These are phyloP conservation scores for Vespertilio murinus DNA, from an alignment of 2,797 vertebrate genomes.

Conservation along the genomic window DNA sequence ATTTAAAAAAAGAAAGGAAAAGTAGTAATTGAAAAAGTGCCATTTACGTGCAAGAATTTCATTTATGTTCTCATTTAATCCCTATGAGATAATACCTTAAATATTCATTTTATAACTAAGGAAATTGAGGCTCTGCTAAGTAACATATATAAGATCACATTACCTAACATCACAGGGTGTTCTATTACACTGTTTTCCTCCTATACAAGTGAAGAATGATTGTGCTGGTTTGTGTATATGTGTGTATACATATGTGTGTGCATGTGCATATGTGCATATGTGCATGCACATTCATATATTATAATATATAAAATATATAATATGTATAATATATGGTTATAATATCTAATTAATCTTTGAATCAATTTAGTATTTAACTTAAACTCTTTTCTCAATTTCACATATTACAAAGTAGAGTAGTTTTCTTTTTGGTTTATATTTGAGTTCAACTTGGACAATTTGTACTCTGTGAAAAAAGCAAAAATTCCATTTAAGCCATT, in stretches of 20 bases:
- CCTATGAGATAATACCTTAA: not conserved
- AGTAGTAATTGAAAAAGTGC: not conserved
- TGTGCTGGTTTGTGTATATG: not conserved
- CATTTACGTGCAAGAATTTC: not conserved
- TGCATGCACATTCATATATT: too few species aligned
- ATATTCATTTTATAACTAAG: not conserved
- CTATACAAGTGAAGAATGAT: not conserved
- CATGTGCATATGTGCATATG: accelerated
- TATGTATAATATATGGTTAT: not conserved
- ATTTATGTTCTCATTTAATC: not conserved
- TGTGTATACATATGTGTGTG: too few species aligned
- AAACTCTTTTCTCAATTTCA: not conserved
- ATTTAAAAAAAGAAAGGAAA: not conserved
- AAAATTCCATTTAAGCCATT: slow-evolving; percentile 42
- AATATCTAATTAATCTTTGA: not conserved
- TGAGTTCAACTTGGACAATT: slow-evolving; percentile 45
- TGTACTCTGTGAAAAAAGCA: slow-evolving; percentile 21
- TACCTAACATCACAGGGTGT: not conserved
- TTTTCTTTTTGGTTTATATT: not conserved
- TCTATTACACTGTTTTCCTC: not conserved
- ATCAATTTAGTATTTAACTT: not conserved
- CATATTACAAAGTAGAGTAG: not conserved
- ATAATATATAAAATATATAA: not conserved
- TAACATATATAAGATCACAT: not conserved
- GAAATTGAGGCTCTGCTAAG: not conserved